These are phyloP conservation scores for Cherax destructor DNA, from an alignment of 1,140 invertebrate genomes.

Conservation along the genomic window DNA sequence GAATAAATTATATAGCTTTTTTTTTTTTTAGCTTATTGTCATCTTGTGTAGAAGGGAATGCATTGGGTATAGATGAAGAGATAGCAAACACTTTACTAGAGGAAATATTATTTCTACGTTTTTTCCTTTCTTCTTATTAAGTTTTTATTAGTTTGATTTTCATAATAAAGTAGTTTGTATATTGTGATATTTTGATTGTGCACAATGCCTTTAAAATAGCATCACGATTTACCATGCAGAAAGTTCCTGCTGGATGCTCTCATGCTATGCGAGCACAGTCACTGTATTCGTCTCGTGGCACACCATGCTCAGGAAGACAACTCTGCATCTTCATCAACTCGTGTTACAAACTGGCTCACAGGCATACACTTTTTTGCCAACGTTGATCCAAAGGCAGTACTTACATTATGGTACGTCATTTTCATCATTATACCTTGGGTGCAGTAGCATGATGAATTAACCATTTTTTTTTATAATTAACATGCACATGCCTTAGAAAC, in stretches of 20 bases:
- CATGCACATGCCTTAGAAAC: background rate
- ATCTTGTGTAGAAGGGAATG: too few species aligned
- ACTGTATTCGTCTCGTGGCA: background rate
- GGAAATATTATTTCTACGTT: too few species aligned
- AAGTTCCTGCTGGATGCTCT: constrained; percentile 28
- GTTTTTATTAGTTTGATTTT: too few species aligned
- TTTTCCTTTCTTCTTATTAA: too few species aligned
- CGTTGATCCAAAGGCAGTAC: background rate
- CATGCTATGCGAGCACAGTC: constrained; percentile 18
- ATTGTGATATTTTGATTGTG: background rate
- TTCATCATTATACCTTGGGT: background rate
- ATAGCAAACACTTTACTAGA: too few species aligned
- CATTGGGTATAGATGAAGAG: too few species aligned
- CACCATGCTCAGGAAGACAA: background rate
- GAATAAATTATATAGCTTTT: too few species aligned
- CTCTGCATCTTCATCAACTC: too few species aligned
- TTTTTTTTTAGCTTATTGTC: too few species aligned
- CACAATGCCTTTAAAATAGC: too few species aligned
- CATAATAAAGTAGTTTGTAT: too few species aligned
- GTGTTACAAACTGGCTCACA: constrained; percentile 1
- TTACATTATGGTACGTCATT: constrained; percentile 12
- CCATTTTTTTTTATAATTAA: background rate
- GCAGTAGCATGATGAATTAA: background rate
- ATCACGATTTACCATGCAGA: background rate
- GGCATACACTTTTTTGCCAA: background rate